phyloP scores from a whole-genome alignment of 2,113 vertebrate genomes.

The Xyliphius kryptos region DNA sequence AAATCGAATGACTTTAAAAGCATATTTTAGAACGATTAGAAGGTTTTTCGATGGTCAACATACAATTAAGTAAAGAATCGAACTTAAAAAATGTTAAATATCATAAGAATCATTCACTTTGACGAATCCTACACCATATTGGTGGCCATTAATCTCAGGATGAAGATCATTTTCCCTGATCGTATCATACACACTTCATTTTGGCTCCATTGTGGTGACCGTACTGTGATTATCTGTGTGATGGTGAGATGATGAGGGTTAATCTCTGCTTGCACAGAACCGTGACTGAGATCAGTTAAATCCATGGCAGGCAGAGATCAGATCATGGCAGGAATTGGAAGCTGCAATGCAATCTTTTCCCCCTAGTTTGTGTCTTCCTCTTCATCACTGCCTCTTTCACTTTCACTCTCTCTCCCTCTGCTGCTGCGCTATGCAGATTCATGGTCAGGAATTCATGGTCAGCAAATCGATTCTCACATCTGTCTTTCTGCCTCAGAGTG shows the following conservation, averaged over 20 bases:
- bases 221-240: constrained; percentile 60
- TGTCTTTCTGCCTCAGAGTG: constrained; percentile 61
- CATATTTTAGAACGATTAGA: no score
- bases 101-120: no score
- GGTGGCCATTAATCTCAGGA: not conserved
- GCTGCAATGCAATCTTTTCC: not conserved
- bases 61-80: no score
- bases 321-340: constrained; percentile 36
- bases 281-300: constrained; percentile 76
- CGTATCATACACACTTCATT: constrained; percentile 43
- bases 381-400: constrained; percentile 17
- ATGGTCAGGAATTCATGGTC: constrained; percentile 50
- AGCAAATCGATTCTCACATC: constrained; percentile 62
- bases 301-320: constrained; percentile 63
- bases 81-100: no score
- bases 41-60: no score
- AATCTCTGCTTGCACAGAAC: constrained; percentile 69
- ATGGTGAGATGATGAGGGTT: constrained; percentile 64
- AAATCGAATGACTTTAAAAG: no score
- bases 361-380: not conserved
- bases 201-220: constrained; percentile 54
- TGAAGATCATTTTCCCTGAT: constrained; percentile 51
- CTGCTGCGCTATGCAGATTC: constrained; percentile 46
- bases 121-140: no score
- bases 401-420: constrained; percentile 13